A percentile compares a stretch with the other conserved stretches of the same genome.
phyloP scores from a whole-genome alignment of 2,888 invertebrate genomes.

The Bedellia somnulentella region DNA sequence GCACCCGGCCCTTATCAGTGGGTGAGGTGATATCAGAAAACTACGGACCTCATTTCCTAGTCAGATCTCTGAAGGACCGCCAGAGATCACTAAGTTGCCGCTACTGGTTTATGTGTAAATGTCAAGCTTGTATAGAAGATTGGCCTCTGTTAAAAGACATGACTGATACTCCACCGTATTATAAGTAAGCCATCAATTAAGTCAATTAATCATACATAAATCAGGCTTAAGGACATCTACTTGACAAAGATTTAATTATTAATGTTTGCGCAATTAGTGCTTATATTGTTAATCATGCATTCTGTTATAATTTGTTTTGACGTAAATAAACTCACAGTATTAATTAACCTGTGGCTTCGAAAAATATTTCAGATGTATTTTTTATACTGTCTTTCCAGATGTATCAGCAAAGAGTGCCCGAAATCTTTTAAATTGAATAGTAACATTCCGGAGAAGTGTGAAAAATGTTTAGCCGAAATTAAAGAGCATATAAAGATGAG shows the following conservation, averaged over 20 bases:
- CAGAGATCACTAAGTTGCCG: constrained; percentile 67
- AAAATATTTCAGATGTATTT: too few relatives aligned
- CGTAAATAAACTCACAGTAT: too few relatives aligned
- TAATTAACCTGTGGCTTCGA: too few relatives aligned
- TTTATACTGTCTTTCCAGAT: constrained; percentile 18
- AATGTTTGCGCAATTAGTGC: too few relatives aligned
- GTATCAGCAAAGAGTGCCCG: constrained; percentile 28
- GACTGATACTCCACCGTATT: constrained; percentile 14
- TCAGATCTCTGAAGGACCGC: constrained; percentile 54
- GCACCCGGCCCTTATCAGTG: constrained; percentile 64
- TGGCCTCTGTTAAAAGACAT: constrained; percentile 72
- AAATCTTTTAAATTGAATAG: constrained; percentile 25
- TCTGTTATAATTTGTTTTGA: too few relatives aligned
- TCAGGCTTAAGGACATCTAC: too few relatives aligned
- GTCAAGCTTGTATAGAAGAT: constrained; percentile 71
- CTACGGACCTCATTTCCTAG: constrained; percentile 77
- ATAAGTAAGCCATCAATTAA: too few relatives aligned
- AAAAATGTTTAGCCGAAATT: constrained; percentile 24
- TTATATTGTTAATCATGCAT: too few relatives aligned
- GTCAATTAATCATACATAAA: too few relatives aligned
- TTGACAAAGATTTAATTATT: too few relatives aligned
- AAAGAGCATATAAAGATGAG: constrained; percentile 23
- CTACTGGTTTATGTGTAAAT: constrained; percentile 79
- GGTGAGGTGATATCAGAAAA: constrained; percentile 79
- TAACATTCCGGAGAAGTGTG: constrained; percentile 23